Conservation (phyloP, 1,140 invertebrate species). For the Protaetia brevitarsis region DNA sequence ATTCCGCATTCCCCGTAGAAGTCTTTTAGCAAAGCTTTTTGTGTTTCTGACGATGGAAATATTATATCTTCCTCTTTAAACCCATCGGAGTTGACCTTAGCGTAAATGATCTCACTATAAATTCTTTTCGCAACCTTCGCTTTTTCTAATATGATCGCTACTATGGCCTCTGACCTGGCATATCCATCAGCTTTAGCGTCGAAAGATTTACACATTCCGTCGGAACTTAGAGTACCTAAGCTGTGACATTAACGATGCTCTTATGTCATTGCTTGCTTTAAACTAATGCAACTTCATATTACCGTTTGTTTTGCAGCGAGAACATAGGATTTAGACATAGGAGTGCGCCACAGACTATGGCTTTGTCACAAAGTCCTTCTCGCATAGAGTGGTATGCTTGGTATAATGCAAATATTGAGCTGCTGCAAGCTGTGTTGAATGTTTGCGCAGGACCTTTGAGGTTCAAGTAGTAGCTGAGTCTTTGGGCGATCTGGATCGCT, state of each 20-base stretch:
- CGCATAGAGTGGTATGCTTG: conserved; percentile 75
- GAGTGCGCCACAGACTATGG: conserved; percentile 82
- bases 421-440: conserved; percentile 88
- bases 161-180: conserved; percentile 75
- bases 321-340: conserved; percentile 81
- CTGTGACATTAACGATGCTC: conserved; percentile 50
- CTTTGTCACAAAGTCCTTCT: conserved; percentile 77
- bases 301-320: conserved; percentile 76
- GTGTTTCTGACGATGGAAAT: conserved; percentile 81
- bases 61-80: conserved; percentile 78
- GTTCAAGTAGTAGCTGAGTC: conserved; percentile 76
- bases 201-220: conserved; percentile 88
- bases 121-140: conserved; percentile 71
- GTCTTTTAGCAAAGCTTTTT: conserved; percentile 74
- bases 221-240: conserved; percentile 78
- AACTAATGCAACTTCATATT: not conserved
- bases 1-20: conserved; percentile 85
- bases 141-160: conserved; percentile 78
- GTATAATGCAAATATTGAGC: conserved; percentile 81
- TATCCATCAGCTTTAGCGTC: conserved; percentile 79
- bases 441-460: conserved; percentile 74
- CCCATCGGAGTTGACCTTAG: conserved; percentile 80
- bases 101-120: conserved; percentile 59
- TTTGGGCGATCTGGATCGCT: conserved; percentile 65
- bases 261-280: not conserved